A percentile compares a stretch with the other conserved stretches of the same genome.
Evolutionary conservation across 1,140 invertebrate genomes (phyloP).

Genomic region (Ips nitidus): DNA sequence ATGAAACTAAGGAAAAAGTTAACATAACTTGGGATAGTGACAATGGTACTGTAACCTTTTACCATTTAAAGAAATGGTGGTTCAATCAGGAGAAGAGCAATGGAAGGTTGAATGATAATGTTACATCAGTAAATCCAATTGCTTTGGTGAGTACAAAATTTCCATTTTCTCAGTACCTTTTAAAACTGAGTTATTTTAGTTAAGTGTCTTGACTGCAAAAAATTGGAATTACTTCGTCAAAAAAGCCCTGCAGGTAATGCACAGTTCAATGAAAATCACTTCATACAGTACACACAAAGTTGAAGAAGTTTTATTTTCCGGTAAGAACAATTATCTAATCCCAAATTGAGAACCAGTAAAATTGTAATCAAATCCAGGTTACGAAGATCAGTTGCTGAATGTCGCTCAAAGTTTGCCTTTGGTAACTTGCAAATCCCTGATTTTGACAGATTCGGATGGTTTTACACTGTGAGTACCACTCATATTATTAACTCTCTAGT

Average conservation of each 20-base stretch:
- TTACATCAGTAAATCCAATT: conserved; percentile 81
- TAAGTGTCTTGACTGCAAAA: conserved; percentile 63
- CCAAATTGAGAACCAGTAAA: too few species aligned
- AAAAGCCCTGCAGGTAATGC: conserved; percentile 59
- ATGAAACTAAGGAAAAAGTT: conserved; percentile 68
- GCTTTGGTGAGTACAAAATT: conserved; percentile 66
- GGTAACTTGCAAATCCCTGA: conserved; percentile 57
- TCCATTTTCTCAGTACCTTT: neutral
- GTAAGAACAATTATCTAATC: conserved; percentile 7
- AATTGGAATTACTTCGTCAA: conserved; percentile 58
- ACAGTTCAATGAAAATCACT: conserved; percentile 56
- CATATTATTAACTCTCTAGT: neutral
- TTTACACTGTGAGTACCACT: conserved; percentile 67
- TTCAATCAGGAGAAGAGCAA: conserved; percentile 69
- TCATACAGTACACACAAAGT: conserved; percentile 65
- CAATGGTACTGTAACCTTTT: conserved; percentile 72
- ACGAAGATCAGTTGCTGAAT: conserved; percentile 68
- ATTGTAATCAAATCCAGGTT: conserved; percentile 52
- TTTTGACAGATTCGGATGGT: conserved; percentile 76
- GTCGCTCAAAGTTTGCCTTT: conserved; percentile 59
- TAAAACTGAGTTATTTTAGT: conserved; percentile 56
- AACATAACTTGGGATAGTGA: conserved; percentile 66
- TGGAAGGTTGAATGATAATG: conserved; percentile 30
- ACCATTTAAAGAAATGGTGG: conserved; percentile 71
- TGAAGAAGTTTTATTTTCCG: conserved; percentile 74